Conservation (phyloP, 2,113 vertebrate species). For the Cettia cetti region DNA sequence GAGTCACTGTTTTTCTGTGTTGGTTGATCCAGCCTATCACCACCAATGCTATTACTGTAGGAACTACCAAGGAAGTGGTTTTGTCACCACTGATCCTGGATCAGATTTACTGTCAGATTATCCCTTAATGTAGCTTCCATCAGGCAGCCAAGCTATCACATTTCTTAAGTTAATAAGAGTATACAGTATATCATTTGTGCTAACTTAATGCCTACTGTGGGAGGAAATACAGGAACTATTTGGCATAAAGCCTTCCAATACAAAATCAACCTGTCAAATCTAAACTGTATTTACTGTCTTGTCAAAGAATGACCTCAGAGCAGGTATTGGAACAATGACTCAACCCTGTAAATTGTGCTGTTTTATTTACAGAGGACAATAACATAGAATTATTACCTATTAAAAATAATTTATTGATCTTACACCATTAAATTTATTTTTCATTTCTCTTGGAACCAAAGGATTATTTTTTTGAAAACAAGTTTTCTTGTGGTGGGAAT, state of each 20-base stretch:
- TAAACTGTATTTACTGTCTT: neutral
- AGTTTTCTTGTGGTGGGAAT: neutral
- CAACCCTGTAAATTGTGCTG: neutral
- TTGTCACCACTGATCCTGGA: neutral
- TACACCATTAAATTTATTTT: neutral
- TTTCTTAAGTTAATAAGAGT: conserved; percentile 28
- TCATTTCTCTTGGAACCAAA: neutral
- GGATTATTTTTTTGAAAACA: neutral
- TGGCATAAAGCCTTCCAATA: conserved; percentile 4
- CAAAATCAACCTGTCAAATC: neutral
- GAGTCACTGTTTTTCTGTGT: neutral
- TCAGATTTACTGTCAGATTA: conserved; percentile 16
- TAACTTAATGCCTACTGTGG: neutral
- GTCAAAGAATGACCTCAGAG: neutral
- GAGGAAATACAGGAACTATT: neutral
- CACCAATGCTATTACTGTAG: neutral
- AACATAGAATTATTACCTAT: neutral
- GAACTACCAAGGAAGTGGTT: neutral
- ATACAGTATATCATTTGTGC: neutral
- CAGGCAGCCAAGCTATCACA: neutral
- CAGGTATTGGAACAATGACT: neutral
- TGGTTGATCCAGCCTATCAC: neutral
- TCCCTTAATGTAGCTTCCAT: conserved; percentile 17
- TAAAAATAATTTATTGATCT: neutral
- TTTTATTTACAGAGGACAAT: neutral